Conservation (phyloP, 37 sponge, comb jelly and placozoan genomes). For the Agelas oroides region DNA sequence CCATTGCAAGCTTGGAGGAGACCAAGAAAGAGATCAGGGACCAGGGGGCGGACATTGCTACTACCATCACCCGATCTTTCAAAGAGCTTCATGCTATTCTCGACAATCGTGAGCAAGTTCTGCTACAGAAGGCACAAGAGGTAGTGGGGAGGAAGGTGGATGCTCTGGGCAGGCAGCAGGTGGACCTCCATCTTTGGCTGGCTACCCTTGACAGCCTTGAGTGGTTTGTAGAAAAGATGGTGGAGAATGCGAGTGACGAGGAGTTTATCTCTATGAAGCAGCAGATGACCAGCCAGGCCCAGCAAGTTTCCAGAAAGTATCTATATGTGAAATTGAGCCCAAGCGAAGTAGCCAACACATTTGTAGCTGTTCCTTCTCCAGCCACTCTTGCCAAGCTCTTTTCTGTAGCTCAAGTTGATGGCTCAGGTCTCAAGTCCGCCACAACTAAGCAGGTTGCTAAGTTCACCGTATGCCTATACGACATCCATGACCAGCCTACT, state of each 20-base stretch:
- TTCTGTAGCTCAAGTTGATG: neutral
- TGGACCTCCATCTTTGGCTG: neutral
- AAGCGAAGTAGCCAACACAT: neutral
- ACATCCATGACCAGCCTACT: no score
- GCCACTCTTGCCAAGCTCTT: neutral
- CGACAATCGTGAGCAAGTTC: neutral
- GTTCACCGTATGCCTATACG: no score
- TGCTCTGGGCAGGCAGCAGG: neutral
- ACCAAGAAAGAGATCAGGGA: neutral
- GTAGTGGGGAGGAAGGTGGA: neutral
- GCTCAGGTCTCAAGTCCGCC: neutral
- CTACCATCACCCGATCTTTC: neutral
- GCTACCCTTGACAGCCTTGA: neutral
- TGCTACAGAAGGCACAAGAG: neutral
- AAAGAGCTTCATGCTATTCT: slow-evolving; percentile 1
- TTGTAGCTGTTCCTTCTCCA: slow-evolving; percentile 1
- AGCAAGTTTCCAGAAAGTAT: neutral
- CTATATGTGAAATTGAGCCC: neutral
- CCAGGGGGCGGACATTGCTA: neutral
- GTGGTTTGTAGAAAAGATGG: slow-evolving; percentile 3
- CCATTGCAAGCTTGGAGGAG: neutral
- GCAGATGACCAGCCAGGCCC: slow-evolving; percentile 3
- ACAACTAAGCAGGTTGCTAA: neutral
- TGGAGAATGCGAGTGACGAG: slow-evolving; percentile 9
- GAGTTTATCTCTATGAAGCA: slow-evolving; percentile 4